Conservation (phyloP, 2,797 vertebrate genomes). For the Morus bassanus region DNA sequence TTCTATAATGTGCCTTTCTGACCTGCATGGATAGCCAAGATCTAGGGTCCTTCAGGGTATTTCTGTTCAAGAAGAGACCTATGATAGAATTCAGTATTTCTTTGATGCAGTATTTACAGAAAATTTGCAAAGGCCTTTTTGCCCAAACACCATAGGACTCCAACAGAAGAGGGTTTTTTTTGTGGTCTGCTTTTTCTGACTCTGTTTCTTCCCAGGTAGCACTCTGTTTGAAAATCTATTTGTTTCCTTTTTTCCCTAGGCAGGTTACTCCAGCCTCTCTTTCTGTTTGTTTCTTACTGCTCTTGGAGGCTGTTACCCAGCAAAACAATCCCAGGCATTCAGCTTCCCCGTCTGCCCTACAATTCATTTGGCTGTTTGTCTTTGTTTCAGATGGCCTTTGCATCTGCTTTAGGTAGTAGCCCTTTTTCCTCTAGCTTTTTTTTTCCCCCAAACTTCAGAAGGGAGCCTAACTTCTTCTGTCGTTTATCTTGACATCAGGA, state of each 20-base stretch:
- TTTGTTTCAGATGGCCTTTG: conserved; percentile 5
- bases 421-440: not conserved
- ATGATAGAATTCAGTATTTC: not conserved
- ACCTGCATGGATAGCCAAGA: not conserved
- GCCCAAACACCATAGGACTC: not conserved
- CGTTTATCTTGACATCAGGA: conserved; percentile 18
- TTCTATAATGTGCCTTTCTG: not conserved
- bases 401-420: conserved; percentile 5
- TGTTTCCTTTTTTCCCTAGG: not conserved
- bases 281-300: not conserved
- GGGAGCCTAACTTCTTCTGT: not conserved
- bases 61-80: not conserved
- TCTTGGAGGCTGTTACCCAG: not conserved
- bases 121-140: not conserved
- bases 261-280: not conserved
- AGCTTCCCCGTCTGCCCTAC: not conserved
- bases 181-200: not conserved
- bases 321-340: conserved; percentile 1
- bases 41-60: not conserved
- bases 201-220: not conserved
- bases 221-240: not conserved
- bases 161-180: not conserved
- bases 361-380: not conserved
- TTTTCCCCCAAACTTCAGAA: not conserved
- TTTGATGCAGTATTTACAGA: not conserved